Evolutionary conservation across 2,797 vertebrate genomes (phyloP), one percentile per base, ranked within the genome.

Genomic region (Helostoma temminkii): DNA sequence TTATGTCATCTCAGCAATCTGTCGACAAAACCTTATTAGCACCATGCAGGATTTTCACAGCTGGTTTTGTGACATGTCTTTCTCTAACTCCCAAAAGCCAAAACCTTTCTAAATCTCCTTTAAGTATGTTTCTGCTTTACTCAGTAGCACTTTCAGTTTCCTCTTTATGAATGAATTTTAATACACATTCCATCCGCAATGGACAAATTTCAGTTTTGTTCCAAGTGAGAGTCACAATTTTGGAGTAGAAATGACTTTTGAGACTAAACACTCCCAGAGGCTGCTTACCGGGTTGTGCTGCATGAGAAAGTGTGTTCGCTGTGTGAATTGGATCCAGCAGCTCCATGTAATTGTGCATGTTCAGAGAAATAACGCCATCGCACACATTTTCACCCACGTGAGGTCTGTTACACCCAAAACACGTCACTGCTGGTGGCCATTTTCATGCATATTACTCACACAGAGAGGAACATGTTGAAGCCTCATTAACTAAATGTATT

Each of bases 401-500:
- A 19, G 57, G 34, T 70, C 66, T 71, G 56, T 59, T 46, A 66
- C 47, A 42, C 58, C 32, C 50, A n/a, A 36, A 69, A 61, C 12
- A 41, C 37, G 37, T 50, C 47, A 6, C 39, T 34, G 56, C 78
- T 68, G 53, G 55, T n/a, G 30, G 57, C 56, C 62, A 39, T 82
- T 74, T 70, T 9, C 62, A 61, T 52, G 21, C 26, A 48, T 85
- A 49, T 72, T 65, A 84, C 71, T 76, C 57, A 45, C 59, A 26
- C 15, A 2, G 28, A 65, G 50, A 65, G 71, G 52, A 57, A 21
- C 58, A 68, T 78, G 78, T 78, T 71, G 60, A 80, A 81, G 70
- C 70, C 86, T 71, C 56, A 79, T 82, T 87, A 81, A 71, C 54
- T 84, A 76, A 85, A 77, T 86, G 83, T 91, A 80, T 79, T 86